Base-by-base conservation (phyloP, 2,888 invertebrate genomes). In the Dolichomitus sp. region DNA sequence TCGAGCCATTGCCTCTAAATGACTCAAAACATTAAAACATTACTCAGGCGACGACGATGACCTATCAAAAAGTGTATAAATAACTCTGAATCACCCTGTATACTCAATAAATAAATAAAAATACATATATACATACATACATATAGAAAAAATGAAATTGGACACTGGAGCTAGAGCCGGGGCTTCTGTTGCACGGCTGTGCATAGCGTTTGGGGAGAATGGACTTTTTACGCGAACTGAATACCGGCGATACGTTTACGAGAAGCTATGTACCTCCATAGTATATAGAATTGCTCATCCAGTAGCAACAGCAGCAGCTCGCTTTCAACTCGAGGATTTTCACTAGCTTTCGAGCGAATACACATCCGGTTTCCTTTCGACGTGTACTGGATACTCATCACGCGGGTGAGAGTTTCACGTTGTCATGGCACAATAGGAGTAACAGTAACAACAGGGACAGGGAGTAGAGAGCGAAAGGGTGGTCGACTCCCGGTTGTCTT, bases 291-390 rank as follows among this genome's bases (percentile, higher is more conserved):
- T 45, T 33, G 45, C 27, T 42, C 42, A 65, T 65, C 65, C 37
- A 19, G 19, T n/a, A 40, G 33, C 30, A 59, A 59, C 72, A 48
- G 57, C 72, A 48, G 57, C 30, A 45, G 42, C 14, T 63, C 63
- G 57, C 57, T 70, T 50, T 76, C 57, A 57, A 40, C 42, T 33
- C 40, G 33, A 65, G 57, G 27, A 70, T 70, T 76, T 65, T 50
- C 69, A 19, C 59, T 57, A 19, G 42, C 59, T 72, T 54, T 61
- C 66, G 66, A 61, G 61, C 59, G 61, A 61, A 76, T 72, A 27
- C 72, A 72, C 80, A 76, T 72, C 37, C 59, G 42, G 66, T 81
- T 76, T 76, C 59, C 50, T 45, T 81, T 70, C 70, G 66, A 76
- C 59, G 50, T 68, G 30, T 52, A 66, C 54, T 50, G 19, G 37